These are phyloP conservation scores for Ictalurus furcatus DNA, from an alignment of 2,113 vertebrate species.

Conservation along the genomic window DNA sequence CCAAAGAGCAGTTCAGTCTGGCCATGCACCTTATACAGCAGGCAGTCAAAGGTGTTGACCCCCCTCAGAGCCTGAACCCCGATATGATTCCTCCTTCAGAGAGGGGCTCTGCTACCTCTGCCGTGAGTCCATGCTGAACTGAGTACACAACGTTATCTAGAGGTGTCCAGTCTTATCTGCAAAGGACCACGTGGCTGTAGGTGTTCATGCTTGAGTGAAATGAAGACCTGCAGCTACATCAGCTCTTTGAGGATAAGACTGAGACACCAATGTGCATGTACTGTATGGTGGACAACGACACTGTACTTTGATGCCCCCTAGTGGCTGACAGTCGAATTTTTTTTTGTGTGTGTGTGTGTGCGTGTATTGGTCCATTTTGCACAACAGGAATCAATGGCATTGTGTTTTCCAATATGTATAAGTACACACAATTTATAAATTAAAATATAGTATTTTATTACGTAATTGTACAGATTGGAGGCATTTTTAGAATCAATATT, in stretches of 20 bases:
- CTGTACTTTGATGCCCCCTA: neutral
- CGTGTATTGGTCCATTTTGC: neutral
- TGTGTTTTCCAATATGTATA: neutral
- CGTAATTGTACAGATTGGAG: neutral
- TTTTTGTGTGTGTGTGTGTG: neutral
- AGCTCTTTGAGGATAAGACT: neutral
- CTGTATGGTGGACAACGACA: neutral
- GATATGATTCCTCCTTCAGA: slow-evolving; percentile 97
- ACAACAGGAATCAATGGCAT: neutral
- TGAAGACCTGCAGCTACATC: neutral
- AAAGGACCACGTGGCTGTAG: neutral
- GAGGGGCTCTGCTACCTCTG: slow-evolving; percentile 66
- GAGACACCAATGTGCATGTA: neutral
- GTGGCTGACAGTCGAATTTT: neutral
- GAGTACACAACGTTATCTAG: neutral
- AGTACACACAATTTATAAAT: neutral
- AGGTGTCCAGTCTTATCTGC: neutral
- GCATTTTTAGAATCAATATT: neutral
- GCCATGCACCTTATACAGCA: slow-evolving; percentile 96
- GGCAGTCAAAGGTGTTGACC: slow-evolving; percentile 91
- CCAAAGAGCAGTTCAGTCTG: slow-evolving; percentile 92
- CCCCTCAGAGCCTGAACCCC: slow-evolving; percentile 82
- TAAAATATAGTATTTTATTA: neutral
- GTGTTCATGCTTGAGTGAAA: neutral
- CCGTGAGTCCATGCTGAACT: slow-evolving; percentile 70